Percentiles rank a stretch among this genome's conserved stretches.
phyloP scores from a whole-genome alignment of 30 jellyfish, hydroid and myxozoan species.

The Mastigias papua region DNA sequence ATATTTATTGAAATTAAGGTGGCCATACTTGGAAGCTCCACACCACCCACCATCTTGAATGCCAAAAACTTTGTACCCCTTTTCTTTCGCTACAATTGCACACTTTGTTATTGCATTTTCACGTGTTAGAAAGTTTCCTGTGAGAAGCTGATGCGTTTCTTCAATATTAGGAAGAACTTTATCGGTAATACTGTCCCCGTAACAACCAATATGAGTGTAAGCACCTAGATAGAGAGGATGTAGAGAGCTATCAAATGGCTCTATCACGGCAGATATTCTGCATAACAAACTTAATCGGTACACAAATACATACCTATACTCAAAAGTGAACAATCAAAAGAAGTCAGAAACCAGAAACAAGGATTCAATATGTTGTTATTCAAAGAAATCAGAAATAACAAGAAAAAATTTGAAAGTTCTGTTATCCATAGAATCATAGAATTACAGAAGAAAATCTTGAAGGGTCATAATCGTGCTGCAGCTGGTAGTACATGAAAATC shows the following conservation, averaged over 20 bases:
- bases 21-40: slow-evolving; percentile 76
- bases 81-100: slow-evolving; percentile 74
- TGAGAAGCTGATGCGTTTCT: slow-evolving; percentile 77
- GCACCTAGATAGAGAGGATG: slow-evolving; percentile 28
- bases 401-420: too few species aligned
- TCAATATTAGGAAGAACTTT: slow-evolving; percentile 75
- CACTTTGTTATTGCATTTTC: slow-evolving; percentile 84
- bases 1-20: slow-evolving; percentile 63
- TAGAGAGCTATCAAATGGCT: neutral
- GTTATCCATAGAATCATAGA: too few species aligned
- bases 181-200: slow-evolving; percentile 70
- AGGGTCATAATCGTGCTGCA: too few species aligned
- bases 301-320: too few species aligned
- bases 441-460: too few species aligned
- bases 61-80: slow-evolving; percentile 81
- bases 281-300: too few species aligned
- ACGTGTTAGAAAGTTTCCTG: slow-evolving; percentile 85
- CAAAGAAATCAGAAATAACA: too few species aligned
- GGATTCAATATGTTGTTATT: too few species aligned
- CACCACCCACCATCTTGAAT: slow-evolving; percentile 99
- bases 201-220: slow-evolving; percentile 88
- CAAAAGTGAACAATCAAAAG: too few species aligned
- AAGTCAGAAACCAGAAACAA: too few species aligned
- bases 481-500: too few species aligned
- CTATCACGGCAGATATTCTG: too few species aligned